These are phyloP conservation scores for Rafetus swinhoei DNA, from an alignment of 2,113 vertebrate genomes.

Conservation along the genomic window DNA sequence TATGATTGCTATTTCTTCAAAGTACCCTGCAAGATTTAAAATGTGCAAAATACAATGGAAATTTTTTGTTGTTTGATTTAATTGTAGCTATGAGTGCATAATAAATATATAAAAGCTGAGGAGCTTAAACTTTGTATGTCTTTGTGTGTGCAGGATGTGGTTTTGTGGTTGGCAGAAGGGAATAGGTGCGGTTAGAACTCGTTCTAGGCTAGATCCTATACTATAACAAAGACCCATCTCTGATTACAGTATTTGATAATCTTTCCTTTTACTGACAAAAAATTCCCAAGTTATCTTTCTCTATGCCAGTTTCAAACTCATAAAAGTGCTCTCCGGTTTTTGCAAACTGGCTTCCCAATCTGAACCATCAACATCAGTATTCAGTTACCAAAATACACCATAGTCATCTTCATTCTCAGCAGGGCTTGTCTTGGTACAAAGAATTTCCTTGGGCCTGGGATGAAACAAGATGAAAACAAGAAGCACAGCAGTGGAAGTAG, in stretches of 20 bases:
- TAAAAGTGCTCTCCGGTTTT: not conserved
- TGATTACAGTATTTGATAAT: not conserved
- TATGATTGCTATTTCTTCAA: slow-evolving; percentile 27
- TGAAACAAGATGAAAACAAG: not conserved
- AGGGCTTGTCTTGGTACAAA: not conserved
- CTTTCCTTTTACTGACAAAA: not conserved
- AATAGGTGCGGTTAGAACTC: not conserved
- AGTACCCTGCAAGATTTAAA: slow-evolving; percentile 8
- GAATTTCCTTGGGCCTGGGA: not conserved
- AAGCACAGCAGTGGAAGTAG: not conserved
- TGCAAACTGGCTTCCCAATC: not conserved
- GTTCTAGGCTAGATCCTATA: not conserved
- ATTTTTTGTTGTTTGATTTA: not conserved
- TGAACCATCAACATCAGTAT: rapidly evolving
- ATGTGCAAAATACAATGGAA: not conserved
- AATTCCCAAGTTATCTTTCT: not conserved
- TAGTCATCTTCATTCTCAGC: not conserved
- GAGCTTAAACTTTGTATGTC: not conserved
- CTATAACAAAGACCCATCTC: not conserved
- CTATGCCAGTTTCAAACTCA: not conserved
- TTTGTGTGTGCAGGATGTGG: not conserved
- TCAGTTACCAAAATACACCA: not conserved
- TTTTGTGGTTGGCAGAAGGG: not conserved
- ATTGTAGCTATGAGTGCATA: not conserved
- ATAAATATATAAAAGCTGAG: not conserved